Conservation (phyloP, 2,113 vertebrate species). For the Zingel zingel region DNA sequence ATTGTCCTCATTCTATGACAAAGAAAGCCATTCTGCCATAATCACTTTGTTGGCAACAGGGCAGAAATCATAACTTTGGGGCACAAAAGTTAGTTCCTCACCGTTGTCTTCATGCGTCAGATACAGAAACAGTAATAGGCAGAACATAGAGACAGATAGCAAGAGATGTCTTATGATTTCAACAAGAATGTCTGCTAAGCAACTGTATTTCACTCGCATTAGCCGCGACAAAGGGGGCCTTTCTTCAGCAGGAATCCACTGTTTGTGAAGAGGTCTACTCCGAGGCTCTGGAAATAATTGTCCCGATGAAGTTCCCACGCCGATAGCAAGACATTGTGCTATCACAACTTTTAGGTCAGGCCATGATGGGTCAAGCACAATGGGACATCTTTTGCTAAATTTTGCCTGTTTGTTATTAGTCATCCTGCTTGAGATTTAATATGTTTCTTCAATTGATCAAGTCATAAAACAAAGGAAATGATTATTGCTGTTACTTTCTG, state of each 20-base stretch:
- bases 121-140: constrained; percentile 3
- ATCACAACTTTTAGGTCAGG: constrained; percentile 25
- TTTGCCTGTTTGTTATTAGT: not conserved
- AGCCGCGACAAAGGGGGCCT: constrained; percentile 87
- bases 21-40: not conserved
- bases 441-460: not conserved
- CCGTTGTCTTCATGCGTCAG: not conserved
- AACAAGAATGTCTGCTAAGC: constrained; percentile 91
- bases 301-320: constrained; percentile 90
- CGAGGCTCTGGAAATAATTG: constrained; percentile 89
- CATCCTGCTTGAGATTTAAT: not conserved
- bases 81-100: constrained; percentile 19
- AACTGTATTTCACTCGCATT: constrained; percentile 92
- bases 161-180: constrained; percentile 86
- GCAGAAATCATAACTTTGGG: constrained; percentile 11
- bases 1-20: not conserved
- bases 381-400: not conserved
- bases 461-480: not conserved
- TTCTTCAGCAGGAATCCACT: constrained; percentile 86
- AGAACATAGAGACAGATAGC: constrained; percentile 24
- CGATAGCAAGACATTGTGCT: constrained; percentile 72
- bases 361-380: constrained; percentile 15
- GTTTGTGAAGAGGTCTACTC: constrained; percentile 84
- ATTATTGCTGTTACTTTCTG: not conserved
- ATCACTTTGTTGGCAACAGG: not conserved